These are phyloP conservation scores for Archips crataeganus DNA, from an alignment of 2,888 invertebrate genomes.

Conservation along the genomic window DNA sequence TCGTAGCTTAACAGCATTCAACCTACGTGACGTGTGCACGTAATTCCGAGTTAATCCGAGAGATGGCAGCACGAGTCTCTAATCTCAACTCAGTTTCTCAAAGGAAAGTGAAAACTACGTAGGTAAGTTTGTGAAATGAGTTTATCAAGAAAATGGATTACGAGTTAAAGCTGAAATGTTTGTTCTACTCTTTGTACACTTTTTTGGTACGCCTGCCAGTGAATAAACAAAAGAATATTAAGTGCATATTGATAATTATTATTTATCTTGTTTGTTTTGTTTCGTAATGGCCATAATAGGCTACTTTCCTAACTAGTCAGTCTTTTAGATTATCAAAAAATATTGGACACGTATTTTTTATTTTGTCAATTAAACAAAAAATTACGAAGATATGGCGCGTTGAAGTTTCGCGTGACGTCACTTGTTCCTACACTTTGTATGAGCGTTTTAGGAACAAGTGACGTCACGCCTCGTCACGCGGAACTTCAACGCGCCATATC, in stretches of 20 bases:
- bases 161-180: neutral
- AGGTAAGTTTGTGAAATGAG: constrained; percentile 8
- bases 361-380: no score
- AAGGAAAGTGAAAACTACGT: constrained; percentile 52
- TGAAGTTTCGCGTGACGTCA: no score
- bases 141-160: constrained; percentile 1
- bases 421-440: no score
- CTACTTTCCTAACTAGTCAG: no score
- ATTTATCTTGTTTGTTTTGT: no score
- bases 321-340: no score
- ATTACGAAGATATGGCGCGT: no score
- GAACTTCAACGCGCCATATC: no score
- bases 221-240: neutral
- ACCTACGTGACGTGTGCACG: constrained; percentile 37
- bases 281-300: no score
- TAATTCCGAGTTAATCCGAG: constrained; percentile 32
- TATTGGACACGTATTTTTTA: no score
- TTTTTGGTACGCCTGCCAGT: neutral
- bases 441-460: no score
- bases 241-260: neutral
- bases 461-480: no score
- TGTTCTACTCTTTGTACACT: neutral
- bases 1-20: constrained; percentile 21
- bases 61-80: constrained; percentile 44
- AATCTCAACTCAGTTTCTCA: constrained; percentile 15